phyloP scores from a whole-genome alignment of 1,140 invertebrate species.

The Aphelenchoides besseyi region DNA sequence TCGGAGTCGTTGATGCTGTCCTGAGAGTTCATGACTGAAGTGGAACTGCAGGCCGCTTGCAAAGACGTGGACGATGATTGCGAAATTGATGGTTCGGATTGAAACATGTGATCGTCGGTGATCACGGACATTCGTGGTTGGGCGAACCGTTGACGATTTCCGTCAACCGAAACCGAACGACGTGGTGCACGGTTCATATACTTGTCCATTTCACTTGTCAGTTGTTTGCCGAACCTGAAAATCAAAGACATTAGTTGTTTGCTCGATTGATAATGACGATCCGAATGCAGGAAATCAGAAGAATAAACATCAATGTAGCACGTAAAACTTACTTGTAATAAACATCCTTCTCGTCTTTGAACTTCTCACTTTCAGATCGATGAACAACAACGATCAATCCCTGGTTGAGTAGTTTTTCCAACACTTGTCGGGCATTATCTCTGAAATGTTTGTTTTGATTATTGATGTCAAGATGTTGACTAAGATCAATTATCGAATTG shows the following conservation, averaged over 20 bases:
- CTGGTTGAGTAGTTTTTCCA: not conserved
- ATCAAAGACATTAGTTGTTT: not conserved
- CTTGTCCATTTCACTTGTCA: conserved; percentile 4
- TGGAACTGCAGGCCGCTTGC: not conserved
- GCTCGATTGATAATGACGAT: not conserved
- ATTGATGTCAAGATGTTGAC: not conserved
- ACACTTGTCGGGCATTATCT: not conserved
- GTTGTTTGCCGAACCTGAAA: conserved; percentile 9
- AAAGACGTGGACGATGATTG: not conserved
- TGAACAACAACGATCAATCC: not conserved
- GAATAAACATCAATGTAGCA: too few relatives aligned
- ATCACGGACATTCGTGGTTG: conserved; percentile 12
- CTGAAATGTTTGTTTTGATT: not conserved
- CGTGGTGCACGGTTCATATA: not conserved
- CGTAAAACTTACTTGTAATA: not conserved
- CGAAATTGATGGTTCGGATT: not conserved
- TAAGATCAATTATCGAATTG: too few relatives aligned
- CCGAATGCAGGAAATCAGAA: not conserved
- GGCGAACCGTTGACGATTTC: not conserved
- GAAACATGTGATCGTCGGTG: not conserved
- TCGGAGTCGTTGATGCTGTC: not conserved
- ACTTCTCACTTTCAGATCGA: not conserved
- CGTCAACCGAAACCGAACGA: not conserved
- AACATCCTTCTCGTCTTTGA: not conserved
- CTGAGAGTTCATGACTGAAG: not conserved